Evolutionary conservation across 1,140 invertebrate species (phyloP), one percentile per base, ranked within the genome.

Genomic region (Stegodyphus dumicola): DNA sequence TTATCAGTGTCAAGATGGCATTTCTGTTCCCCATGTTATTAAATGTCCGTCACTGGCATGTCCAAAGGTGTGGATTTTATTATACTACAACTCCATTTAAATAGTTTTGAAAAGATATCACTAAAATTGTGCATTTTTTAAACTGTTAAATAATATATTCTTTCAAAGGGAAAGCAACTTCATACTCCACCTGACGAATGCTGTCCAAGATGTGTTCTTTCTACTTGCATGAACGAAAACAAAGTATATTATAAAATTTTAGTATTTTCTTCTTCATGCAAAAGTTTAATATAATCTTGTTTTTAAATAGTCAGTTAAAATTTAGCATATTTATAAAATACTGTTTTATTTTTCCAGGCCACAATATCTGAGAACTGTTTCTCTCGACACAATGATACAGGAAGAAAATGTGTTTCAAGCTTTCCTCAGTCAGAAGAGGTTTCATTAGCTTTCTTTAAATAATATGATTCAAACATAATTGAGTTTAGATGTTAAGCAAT

Each of bases 1-100:
- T 18, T 51, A 70, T 56, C 81, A 70, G 49, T 85, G 81, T 70
- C 74, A 76, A 48, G 74, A 85, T 69, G 81, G 81, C 9, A 13
- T 70, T 56, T 67, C 74, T 48, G 33, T 85, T 54, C 81, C 81
- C 17, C 53, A 13, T 70, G 6, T 85, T 7, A 69, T 85, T 56
- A 60, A 85, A 49, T 85, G 81, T 52, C 73, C 73, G 11, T 54
- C 73, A 6, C 18, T 76, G 17, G 33, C 70, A 15, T 85, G 81
- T 17, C 60, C 73, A 51, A 33, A 76, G 73, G 81, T 85, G 77
- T 13, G 11, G 18, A 60, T 60, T 60, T 60, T 60, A 15, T 5
- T 60, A 10, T 60, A 60, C 5, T 60, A 2, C 56, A 60, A 60
- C 56, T 60, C 9, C 56, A 9, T 60, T 60, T 15, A 60, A 10